Evolutionary conservation across 1,140 invertebrate species (phyloP), one percentile per base, ranked within the genome.

Genomic region (Triops cancriformis): DNA sequence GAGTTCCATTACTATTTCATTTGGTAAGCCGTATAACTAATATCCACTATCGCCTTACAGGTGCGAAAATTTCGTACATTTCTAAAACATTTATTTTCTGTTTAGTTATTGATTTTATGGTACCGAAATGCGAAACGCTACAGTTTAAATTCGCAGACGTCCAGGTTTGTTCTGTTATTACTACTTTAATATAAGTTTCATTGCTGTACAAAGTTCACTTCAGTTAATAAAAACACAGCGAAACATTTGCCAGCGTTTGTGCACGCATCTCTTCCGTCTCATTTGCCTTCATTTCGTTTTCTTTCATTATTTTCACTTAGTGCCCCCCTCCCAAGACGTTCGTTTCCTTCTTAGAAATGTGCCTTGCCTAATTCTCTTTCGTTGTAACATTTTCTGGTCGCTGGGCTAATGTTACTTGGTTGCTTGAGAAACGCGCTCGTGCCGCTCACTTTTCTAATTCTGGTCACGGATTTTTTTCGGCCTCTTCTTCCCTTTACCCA

Each of bases 281-380:
- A 23, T 64, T 64, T 64, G 51, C 51, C 51, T 64, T 23, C 51
- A 64, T 64, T 64, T 64, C 23, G 7, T 37, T 37, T 37, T 37
- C 31, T 37, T 37, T 37, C 31, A n/a, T n/a, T n/a, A n/a, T 37
- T 37, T 37, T 37, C 31, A 37, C 31, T 37, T 37, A 37, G 31
- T 37, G 31, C 31, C 31, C 31, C 31, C 31, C 31, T 7, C 31
- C 31, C 7, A 37, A 37, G 31, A 64, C 14, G n/a, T 64, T 64
- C 23, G 10, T 64, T 23, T 64, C 23, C 23, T 11, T 10, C 10
- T 0, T 9, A 14, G 18, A 64, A 64, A 64, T 64, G 10, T 18
- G 51, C 51, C 51, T 64, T 64, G 51, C 51, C 51, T 64, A 64
- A 64, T 64, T 64, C 51, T 64, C 51, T 64, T 64, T 64, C 51